A percentile compares a stretch with the other conserved stretches of the same genome.
These are phyloP conservation scores for Sigmodon hispidus DNA, from an alignment of 2,113 vertebrate species.

Conservation along the genomic window DNA sequence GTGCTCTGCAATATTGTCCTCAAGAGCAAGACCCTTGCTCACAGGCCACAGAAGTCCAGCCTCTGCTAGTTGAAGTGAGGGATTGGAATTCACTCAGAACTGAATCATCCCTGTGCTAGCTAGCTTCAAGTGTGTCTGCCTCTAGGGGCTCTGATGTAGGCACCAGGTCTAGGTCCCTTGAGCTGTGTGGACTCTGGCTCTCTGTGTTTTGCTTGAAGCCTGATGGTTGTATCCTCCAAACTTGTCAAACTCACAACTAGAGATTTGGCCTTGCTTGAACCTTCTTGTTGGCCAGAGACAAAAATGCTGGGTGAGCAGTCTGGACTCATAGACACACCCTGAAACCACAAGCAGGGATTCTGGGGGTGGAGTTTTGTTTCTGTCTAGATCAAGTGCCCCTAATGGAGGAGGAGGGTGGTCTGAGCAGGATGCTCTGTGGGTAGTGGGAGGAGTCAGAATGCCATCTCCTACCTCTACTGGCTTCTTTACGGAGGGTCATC, in stretches of 20 bases:
- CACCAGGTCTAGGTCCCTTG: fast-evolving
- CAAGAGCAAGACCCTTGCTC: background rate
- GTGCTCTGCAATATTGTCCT: background rate
- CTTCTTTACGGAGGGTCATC: background rate
- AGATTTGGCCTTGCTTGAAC: background rate
- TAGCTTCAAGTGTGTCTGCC: background rate
- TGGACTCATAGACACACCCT: too few relatives aligned
- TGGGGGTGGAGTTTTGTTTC: background rate
- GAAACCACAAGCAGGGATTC: background rate
- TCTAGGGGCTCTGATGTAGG: background rate
- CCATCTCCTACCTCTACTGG: fast-evolving
- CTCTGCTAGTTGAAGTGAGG: background rate
- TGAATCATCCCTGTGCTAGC: background rate
- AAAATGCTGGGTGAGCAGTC: background rate
- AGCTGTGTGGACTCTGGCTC: background rate
- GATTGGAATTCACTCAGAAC: background rate
- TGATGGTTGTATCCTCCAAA: fast-evolving
- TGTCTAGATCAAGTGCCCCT: too few relatives aligned
- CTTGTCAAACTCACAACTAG: background rate
- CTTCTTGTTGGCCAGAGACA: background rate
- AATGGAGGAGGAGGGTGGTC: background rate
- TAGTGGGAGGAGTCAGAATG: background rate
- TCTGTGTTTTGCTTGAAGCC: background rate
- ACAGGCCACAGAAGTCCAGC: background rate
- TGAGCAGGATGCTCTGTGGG: background rate